A percentile compares a stretch with the other conserved stretches of the same genome.
Conservation (phyloP, 2,113 vertebrate genomes). For the Brachypodius melanocephalos region DNA sequence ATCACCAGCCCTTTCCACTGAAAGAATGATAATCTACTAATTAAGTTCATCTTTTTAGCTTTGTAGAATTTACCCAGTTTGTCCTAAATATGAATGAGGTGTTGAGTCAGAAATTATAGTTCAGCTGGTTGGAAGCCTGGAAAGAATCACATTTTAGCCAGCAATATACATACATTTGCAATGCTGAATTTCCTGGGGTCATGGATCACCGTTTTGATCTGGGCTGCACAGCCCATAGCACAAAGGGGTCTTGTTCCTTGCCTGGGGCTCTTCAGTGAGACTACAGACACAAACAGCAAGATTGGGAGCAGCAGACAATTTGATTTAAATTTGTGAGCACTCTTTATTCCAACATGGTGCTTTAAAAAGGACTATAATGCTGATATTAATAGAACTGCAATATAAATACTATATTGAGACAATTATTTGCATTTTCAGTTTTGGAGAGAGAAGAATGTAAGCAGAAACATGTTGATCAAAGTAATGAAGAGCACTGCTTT, state of each 20-base stretch:
- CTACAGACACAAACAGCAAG: not conserved
- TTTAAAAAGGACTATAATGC: not conserved
- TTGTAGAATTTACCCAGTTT: not conserved
- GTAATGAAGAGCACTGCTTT: not conserved
- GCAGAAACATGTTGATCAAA: not conserved
- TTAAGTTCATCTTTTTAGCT: not conserved
- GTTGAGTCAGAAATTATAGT: not conserved
- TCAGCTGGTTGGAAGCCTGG: not conserved
- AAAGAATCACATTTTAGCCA: not conserved
- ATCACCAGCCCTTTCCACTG: not conserved
- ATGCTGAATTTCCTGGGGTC: constrained; percentile 22
- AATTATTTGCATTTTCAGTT: constrained; percentile 16
- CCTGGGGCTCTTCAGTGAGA: not conserved
- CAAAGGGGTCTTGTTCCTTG: not conserved
- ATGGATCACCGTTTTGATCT: constrained; percentile 1
- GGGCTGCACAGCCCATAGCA: not conserved
- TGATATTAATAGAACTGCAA: not conserved
- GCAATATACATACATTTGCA: constrained; percentile 12
- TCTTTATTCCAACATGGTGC: not conserved
- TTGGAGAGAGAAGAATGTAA: not conserved
- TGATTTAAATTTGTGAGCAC: not conserved
- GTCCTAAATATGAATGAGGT: constrained; percentile 9
- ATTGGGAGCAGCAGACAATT: not conserved
- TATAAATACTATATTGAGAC: not conserved
- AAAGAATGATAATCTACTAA: not conserved